Evolutionary conservation across 2,113 vertebrate species (phyloP).

Genomic region (Pelecanus crispus): DNA sequence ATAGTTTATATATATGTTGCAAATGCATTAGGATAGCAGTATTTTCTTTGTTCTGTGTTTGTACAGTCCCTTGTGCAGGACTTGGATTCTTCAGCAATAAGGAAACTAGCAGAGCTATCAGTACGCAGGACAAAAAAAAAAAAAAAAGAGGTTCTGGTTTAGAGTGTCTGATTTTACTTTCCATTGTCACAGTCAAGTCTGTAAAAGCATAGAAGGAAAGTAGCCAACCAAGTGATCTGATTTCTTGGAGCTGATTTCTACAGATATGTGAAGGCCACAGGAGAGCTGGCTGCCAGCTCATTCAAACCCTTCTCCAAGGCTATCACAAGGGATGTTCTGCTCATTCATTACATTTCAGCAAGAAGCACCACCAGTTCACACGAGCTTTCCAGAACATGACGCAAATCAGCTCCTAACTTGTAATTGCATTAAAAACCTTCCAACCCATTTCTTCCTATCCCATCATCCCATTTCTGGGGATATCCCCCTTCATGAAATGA

Average conservation of each 20-base stretch:
- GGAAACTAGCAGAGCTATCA: background rate
- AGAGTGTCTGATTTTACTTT: background rate
- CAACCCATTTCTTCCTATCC: background rate
- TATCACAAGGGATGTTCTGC: background rate
- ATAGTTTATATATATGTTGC: background rate
- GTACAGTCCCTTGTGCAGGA: background rate
- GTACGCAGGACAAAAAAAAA: background rate
- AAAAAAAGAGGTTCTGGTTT: background rate
- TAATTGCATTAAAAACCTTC: background rate
- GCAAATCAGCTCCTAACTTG: background rate
- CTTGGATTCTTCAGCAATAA: background rate
- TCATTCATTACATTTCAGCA: background rate
- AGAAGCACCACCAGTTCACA: background rate
- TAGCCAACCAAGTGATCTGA: background rate
- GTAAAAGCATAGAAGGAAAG: background rate
- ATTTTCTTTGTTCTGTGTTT: background rate
- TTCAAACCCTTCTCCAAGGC: background rate
- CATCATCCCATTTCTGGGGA: background rate
- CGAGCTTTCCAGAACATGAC: background rate
- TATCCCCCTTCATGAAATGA: background rate
- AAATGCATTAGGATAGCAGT: background rate
- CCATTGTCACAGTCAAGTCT: background rate
- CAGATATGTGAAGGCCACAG: background rate
- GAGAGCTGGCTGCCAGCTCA: background rate
- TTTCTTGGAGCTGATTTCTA: background rate